These are phyloP conservation scores for Pyrrhia umbra DNA, from an alignment of 2,888 invertebrate genomes.

Conservation along the genomic window DNA sequence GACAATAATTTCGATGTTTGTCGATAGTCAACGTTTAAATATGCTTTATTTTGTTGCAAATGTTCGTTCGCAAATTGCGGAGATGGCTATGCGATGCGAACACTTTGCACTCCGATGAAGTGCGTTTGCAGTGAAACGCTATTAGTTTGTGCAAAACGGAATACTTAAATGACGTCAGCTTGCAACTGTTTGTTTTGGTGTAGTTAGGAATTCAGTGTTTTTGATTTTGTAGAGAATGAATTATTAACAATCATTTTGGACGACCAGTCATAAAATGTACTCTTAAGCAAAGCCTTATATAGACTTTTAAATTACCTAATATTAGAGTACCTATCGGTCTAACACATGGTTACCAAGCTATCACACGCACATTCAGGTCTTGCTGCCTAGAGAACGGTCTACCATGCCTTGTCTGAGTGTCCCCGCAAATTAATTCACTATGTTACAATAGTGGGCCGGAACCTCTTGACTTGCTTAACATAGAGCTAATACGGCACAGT, in stretches of 20 bases:
- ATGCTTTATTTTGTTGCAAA: not conserved
- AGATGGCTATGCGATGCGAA: not conserved
- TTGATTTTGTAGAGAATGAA: not conserved
- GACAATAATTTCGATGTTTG: not conserved
- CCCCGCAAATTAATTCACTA: not conserved
- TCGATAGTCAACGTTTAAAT: not conserved
- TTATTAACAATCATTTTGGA: not conserved
- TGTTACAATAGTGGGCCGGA: not conserved
- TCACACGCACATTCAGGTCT: too few species aligned
- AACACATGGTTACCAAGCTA: too few species aligned
- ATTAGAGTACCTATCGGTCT: too few species aligned
- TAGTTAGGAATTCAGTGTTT: not conserved
- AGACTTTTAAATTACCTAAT: too few species aligned
- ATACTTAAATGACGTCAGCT: constrained; percentile 38
- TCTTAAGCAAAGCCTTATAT: too few species aligned
- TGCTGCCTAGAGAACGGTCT: not conserved
- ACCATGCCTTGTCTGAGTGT: not conserved
- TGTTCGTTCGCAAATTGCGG: not conserved
- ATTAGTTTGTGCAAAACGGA: constrained; percentile 20
- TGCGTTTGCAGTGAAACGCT: constrained; percentile 16
- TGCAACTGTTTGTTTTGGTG: constrained; percentile 8
- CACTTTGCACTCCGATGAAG: constrained; percentile 14
- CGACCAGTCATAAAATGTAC: not conserved
- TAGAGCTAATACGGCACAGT: not conserved
- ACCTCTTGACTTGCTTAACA: not conserved